Evolutionary conservation across 2,888 invertebrate genomes (phyloP), one percentile per base, ranked within the genome.

Genomic region (Venusia cambrica): DNA sequence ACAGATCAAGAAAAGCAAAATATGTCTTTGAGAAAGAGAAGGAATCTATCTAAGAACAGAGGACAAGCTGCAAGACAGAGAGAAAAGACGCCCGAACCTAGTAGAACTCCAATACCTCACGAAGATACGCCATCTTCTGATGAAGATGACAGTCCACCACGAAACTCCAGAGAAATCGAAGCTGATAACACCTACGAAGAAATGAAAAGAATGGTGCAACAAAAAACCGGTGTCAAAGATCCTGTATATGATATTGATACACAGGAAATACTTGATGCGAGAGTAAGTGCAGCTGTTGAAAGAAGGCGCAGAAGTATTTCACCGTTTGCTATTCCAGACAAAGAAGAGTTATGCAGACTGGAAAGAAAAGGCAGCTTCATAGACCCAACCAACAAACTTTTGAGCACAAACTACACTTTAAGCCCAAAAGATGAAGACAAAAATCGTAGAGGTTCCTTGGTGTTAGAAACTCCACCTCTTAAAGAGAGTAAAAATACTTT

Each of bases 81-180:
- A 51, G 88, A 88, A 54, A 83, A 88, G 38, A 88, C 88, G 5
- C 88, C 88, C 3, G 88, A 88, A 53, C 87, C 88, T 1, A 71
- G 80, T 17, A 72, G 83, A 56, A 74, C 78, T 34, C 78, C 78
- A 11, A 66, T 89, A 10, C 85, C 85, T 11, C 83, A 84, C 31
- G 90, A 92, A 48, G 92, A 92, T 39, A 90, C 90, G 25, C 91
- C 92, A 4, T 92, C 92, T 15, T 85, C 88, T 6, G 87, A 90
- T 22, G 88, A 87, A 20, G 38, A 38, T 4, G 38, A 54, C 1
- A 61, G 55, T 33, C 70, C 73, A 6, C 56, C 52, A 11, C 71
- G 74, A 6, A 69, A 68, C 45, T 78, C 81, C 1, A 63, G 80
- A 40, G 88, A 87, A 70, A 66, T 78, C 5, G 88, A 88, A 70